Evolutionary conservation across 1,140 invertebrate species (phyloP), one percentile per base, ranked within the genome.

Genomic region (Bombus confusus): DNA sequence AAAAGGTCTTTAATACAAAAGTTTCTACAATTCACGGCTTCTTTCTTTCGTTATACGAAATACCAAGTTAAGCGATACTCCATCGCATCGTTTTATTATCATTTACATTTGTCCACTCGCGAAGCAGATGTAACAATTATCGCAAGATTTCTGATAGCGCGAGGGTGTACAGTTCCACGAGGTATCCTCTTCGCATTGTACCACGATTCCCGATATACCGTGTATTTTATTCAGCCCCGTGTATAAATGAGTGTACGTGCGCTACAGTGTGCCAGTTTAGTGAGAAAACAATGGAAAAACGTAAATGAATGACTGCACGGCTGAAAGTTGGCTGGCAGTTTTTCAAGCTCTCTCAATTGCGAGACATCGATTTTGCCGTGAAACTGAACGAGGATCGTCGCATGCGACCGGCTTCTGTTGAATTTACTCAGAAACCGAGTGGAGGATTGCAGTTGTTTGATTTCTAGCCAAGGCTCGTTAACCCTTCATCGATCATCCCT

Each of bases 401-500:
- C 25, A 59, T 28, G 64, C 80, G 62, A 73, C 15, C 34, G 57
- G 71, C 64, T 59, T 64, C 74, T 43, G 87, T 80, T 52, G 39
- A 76, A 87, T 81, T 85, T 66, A 74, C 71, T 39, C 59, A 66
- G 69, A 75, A 64, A n/a, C 34, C 43, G 64, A 83, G 34, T 37
- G 41, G 47, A 31, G 57, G 80, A 75, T 9, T 52, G 34, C 68
- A 18, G 71, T 66, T 89, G 89, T 91, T 90, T 88, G 86, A 91
- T 91, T 91, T 90, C 87, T 85, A 85, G 43, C 88, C 86, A 86
- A 80, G 88, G 84, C 89, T 92, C 89, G 91, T 92, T 92, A 91
- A 87, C 84, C 88, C 82, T 86, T 90, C 87, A 92, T 92, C 86
- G 90, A 92, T 91, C 87, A 88, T 57, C 62, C 74, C 41, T 62